Conservation (phyloP, 2,888 invertebrate species). For the Pyralis farinalis region DNA sequence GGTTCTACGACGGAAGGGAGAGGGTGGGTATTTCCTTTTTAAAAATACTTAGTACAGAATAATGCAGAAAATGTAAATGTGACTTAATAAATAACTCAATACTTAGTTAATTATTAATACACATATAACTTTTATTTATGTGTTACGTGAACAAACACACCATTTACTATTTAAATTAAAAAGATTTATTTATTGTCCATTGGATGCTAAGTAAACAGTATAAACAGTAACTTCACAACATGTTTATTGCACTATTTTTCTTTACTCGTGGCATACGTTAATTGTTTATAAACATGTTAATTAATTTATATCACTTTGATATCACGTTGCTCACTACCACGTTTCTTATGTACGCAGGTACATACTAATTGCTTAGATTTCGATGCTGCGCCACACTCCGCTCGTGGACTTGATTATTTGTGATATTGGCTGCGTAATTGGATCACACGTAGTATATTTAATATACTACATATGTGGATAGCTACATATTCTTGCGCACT, state of each 20-base stretch:
- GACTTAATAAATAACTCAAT: no score
- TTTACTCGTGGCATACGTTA: conserved; percentile 2
- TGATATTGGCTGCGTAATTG: conserved; percentile 41
- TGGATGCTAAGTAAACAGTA: not conserved
- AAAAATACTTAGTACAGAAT: no score
- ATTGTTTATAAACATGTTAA: conserved; percentile 5
- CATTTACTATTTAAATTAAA: not conserved
- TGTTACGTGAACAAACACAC: no score
- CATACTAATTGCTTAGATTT: conserved; percentile 38
- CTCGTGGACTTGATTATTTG: conserved; percentile 65
- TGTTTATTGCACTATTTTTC: conserved; percentile 7
- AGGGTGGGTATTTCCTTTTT: no score
- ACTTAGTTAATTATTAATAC: not conserved
- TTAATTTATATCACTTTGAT: conserved; percentile 17
- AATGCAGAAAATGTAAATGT: no score
- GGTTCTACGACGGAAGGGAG: no score
- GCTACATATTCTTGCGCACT: conserved; percentile 12
- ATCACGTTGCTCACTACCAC: conserved; percentile 37
- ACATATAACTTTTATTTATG: no score
- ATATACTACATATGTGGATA: conserved; percentile 30
- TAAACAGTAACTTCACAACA: conserved; percentile 1
- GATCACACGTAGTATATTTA: conserved; percentile 30
- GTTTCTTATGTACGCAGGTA: conserved; percentile 32
- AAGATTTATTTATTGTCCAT: not conserved
- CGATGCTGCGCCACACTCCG: conserved; percentile 43